Evolutionary conservation across 2,113 vertebrate species (phyloP).

Genomic region (Phycodurus eques): DNA sequence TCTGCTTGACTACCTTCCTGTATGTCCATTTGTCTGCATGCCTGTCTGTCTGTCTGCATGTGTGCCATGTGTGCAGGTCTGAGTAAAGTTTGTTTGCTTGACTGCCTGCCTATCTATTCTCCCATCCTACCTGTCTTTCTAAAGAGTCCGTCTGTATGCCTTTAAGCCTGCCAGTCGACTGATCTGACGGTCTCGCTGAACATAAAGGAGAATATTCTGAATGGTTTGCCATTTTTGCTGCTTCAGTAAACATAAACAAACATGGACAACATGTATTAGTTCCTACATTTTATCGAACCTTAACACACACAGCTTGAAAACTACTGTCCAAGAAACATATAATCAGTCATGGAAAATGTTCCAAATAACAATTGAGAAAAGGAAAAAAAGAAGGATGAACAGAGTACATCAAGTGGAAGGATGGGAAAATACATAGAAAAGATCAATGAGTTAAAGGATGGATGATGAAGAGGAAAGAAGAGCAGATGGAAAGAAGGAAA

Average conservation of each 20-base stretch:
- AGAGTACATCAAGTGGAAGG: background rate
- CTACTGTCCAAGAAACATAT: background rate
- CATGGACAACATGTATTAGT: background rate
- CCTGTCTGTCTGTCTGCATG: background rate
- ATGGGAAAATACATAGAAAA: background rate
- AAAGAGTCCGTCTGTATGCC: background rate
- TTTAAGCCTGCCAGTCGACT: background rate
- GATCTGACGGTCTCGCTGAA: background rate
- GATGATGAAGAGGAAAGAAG: slow-evolving; percentile 10
- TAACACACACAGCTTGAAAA: background rate
- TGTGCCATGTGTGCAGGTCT: background rate
- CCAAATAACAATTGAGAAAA: background rate
- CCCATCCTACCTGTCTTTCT: background rate
- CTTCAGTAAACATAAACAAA: background rate
- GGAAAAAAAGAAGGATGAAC: slow-evolving; percentile 9
- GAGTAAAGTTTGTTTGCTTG: background rate
- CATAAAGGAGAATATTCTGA: background rate
- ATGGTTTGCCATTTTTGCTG: background rate
- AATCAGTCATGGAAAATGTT: background rate
- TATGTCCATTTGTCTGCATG: slow-evolving; percentile 1
- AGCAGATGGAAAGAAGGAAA: slow-evolving; percentile 14
- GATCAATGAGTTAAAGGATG: background rate
- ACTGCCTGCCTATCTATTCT: background rate
- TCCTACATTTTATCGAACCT: background rate
- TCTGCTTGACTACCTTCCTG: background rate